Base-by-base conservation (phyloP, 2,113 vertebrate species). In the Aplodontia rufa region DNA sequence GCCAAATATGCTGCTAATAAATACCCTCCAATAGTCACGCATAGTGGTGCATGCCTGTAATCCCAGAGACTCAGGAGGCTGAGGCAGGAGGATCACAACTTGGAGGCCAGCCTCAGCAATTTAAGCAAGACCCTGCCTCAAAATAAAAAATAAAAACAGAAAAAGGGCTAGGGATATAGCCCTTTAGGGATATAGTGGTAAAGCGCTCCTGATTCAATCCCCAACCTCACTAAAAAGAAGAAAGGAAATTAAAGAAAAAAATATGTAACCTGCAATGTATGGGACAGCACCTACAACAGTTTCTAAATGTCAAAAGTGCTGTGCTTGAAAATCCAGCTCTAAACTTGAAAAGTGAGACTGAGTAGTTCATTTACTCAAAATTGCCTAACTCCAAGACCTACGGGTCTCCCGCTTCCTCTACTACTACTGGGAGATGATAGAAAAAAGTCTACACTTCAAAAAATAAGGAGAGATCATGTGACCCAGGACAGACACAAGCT, bases 361-460 rank as follows among this genome's bases (percentile, higher is more conserved):
- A 2, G 30, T 2, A 12, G 66, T n/a, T 62, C 45, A 64, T 42
- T 47, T 86, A 40, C 53, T 86, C 47, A 37, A 1, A 76, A 71
- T 17, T 32, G 2, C 5, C 8, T 42, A 49, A 87, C 42, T 51
- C 40, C 10, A 35, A 62, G 62, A 9, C n/a, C 11, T 53, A 17
- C 12, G 10, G 10, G 37, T n/a, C 26, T 35, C 1, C 26, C 40
- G 19, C 35, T 8, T 37, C 28, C 6, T 5, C 2, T 7, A 2
- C 6, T 24, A 13, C 35, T 64, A 55, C 37, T 83, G 17, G 4
- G 24, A 79, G 42, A 42, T 8, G 7, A 86, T 1, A 17, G 47
- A 45, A 37, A 78, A 51, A 24, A n/a, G 4, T 88, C 68, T 28
- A 32, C 3, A 24, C 12, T n/a, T 92, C 14, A 40, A 42, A 86